These are phyloP conservation scores for Rhizoglyphus robini DNA, from an alignment of 1,140 invertebrate species.

Conservation along the genomic window DNA sequence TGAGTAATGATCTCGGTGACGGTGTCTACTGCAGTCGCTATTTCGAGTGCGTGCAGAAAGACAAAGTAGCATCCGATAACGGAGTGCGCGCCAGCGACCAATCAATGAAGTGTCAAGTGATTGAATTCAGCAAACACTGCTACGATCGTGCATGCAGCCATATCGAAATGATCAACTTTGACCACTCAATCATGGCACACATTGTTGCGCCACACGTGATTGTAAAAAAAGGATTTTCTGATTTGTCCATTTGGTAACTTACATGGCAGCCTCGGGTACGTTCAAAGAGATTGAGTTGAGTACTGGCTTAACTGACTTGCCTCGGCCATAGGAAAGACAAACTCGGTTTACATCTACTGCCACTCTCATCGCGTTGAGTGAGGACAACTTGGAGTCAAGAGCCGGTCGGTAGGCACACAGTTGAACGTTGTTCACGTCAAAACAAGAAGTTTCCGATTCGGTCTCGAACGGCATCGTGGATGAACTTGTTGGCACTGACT, in stretches of 20 bases:
- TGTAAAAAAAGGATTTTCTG: neutral
- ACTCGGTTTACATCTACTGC: conserved; percentile 24
- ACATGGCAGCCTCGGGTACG: conserved; percentile 26
- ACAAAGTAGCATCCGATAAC: neutral
- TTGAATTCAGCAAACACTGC: neutral
- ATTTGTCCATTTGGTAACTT: conserved; percentile 19
- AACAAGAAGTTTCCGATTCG: neutral
- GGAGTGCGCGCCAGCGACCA: neutral
- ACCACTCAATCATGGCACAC: too few species aligned
- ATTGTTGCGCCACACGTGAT: neutral
- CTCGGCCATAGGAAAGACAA: conserved; percentile 24
- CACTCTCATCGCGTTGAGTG: neutral
- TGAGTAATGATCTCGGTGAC: neutral
- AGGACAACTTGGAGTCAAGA: neutral
- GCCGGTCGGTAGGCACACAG: conserved; percentile 20
- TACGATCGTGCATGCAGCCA: too few species aligned
- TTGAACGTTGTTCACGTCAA: neutral
- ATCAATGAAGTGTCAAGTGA: neutral
- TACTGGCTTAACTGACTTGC: conserved; percentile 21
- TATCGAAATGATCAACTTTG: too few species aligned
- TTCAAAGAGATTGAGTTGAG: conserved; percentile 25
- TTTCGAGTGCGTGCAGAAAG: neutral
- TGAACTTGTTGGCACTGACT: too few species aligned
- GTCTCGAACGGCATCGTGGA: conserved; percentile 4
- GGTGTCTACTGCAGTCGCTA: neutral